Evolutionary conservation across 2,113 vertebrate species (phyloP), one percentile per base, ranked within the genome.

Genomic region (Trachemys scripta): DNA sequence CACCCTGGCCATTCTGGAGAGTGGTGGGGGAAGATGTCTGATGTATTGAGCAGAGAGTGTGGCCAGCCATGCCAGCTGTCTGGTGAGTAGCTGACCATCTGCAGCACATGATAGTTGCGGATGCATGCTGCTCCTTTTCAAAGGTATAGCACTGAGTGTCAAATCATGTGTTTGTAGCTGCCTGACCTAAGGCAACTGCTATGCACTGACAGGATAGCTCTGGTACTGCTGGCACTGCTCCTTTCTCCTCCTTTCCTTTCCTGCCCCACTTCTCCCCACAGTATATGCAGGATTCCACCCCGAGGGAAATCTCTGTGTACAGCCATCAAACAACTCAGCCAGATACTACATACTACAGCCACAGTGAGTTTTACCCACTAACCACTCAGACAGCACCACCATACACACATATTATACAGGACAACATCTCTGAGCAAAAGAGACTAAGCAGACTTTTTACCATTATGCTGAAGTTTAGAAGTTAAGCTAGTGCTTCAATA

Each of bases 361-460:
- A 25, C 38, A 45, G 11, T 27, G 22, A 45, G 38, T 47, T 47
- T 76, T 76, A 47, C 42, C 11, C 42, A 45, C 72, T 45, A 25
- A 16, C 57, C 72, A 95, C 93, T 92, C 96, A 94, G 93, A 90
- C 85, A 92, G 53, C 31, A 90, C 96, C 78, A 88, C 80, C 31
- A 93, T 89, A 87, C 27, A 31, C 81, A 88, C 81, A 50, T 27
- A 90, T 92, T 89, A 78, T 57, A 80, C 57, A 90, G 92, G 81
- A 59, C 87, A 96, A 31, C 0, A 1, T 50, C 85, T 93, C 57
- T 90, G 75, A 94, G 72, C 72, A 42, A 27, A 76, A 69, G 35
- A 38, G 17, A 19, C 65, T 69, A 69, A 38, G 8, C 17, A 69
- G 65, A 76, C 72, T 27, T 45, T 24, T 24, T 27, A 76, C 24